Conservation (phyloP, 2,113 vertebrate species). For the Haliaeetus leucogaster region DNA sequence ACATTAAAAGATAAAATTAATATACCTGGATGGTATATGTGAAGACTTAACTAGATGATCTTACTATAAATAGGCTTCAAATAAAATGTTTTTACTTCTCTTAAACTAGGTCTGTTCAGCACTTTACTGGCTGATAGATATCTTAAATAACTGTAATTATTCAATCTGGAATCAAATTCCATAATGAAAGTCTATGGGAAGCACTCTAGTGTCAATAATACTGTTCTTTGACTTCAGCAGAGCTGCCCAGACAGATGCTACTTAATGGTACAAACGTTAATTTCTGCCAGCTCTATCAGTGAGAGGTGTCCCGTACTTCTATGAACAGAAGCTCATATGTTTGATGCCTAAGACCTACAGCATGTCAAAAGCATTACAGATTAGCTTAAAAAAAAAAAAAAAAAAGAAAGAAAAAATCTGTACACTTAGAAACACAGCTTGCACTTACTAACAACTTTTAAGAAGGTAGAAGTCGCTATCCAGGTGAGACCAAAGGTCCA, state of each 20-base stretch:
- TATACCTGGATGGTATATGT: rapidly evolving
- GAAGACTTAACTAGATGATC: neutral
- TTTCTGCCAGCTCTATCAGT: neutral
- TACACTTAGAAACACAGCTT: neutral
- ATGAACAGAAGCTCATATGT: neutral
- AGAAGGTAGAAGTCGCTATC: neutral
- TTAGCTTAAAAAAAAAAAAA: neutral
- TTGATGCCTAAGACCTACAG: neutral
- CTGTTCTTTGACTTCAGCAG: neutral
- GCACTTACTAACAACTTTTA: neutral
- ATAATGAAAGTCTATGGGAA: neutral
- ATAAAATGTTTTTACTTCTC: neutral
- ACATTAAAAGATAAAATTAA: neutral
- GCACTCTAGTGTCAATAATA: neutral
- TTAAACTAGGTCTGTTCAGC: neutral
- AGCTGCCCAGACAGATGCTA: neutral
- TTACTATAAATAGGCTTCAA: neutral
- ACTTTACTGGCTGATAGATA: neutral
- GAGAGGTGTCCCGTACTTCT: neutral
- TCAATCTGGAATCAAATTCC: neutral
- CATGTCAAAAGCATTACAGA: neutral
- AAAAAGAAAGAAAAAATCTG: too few species aligned
- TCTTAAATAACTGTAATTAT: neutral
- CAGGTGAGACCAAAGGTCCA: neutral
- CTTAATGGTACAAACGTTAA: neutral